Percentiles rank a stretch among this genome's conserved stretches.
phyloP scores from a whole-genome alignment of 1,140 invertebrate species.

The Meloidogyne chitwoodi region DNA sequence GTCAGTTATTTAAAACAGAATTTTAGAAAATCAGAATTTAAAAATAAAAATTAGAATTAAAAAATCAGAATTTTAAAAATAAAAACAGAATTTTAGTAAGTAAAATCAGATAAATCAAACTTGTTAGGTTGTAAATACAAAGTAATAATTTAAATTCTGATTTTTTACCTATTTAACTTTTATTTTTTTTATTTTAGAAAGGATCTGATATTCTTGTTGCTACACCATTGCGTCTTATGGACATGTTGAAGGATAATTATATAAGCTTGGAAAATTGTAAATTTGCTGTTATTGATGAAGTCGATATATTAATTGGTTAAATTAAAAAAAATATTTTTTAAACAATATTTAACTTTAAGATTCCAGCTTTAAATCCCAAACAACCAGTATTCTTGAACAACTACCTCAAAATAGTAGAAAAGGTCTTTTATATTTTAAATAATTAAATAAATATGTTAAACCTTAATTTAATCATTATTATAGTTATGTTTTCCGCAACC shows the following conservation, averaged over 20 bases:
- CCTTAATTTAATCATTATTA: no score
- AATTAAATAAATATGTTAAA: no score
- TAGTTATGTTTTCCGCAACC: neutral
- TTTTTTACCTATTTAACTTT: no score
- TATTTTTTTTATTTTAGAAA: neutral
- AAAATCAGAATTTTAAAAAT: no score
- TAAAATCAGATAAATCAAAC: no score
- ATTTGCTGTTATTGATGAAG: neutral
- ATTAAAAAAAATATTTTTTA: neutral
- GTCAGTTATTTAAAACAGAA: slow-evolving; percentile 11
- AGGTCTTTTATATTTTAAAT: neutral
- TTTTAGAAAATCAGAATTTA: no score
- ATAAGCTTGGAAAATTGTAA: neutral
- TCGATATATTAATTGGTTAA: neutral
- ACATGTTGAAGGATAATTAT: neutral
- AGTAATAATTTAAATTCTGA: no score
- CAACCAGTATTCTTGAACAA: neutral
- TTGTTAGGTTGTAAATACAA: no score
- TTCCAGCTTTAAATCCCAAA: neutral
- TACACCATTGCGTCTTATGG: neutral
- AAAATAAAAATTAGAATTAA: no score
- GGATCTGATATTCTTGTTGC: neutral
- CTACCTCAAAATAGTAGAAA: neutral
- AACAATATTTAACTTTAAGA: neutral
- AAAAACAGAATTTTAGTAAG: no score